phyloP scores from a whole-genome alignment of 2,113 vertebrate genomes.

The Solea solea region DNA sequence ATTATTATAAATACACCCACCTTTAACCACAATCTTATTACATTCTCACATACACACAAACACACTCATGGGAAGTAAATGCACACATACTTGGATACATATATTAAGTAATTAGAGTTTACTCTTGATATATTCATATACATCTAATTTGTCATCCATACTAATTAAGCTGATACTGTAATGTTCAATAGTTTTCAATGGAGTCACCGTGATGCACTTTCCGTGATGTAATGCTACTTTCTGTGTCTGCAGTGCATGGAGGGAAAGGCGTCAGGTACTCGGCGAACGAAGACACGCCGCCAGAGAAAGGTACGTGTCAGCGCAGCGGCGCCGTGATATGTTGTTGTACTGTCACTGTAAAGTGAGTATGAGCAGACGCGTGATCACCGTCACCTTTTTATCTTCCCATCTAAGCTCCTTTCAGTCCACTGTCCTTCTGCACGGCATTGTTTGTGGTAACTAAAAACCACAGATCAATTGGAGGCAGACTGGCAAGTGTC shows the following conservation, averaged over 20 bases:
- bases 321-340: not conserved
- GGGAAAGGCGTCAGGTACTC: slow-evolving; percentile 95
- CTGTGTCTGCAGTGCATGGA: slow-evolving; percentile 86
- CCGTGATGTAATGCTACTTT: slow-evolving; percentile 10
- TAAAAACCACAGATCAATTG: not conserved
- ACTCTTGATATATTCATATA: not conserved
- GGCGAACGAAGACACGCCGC: slow-evolving; percentile 93
- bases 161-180: too few relatives aligned
- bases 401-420: not conserved
- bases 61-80: slow-evolving; percentile 3
- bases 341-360: not conserved
- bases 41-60: too few relatives aligned
- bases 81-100: slow-evolving; percentile 27
- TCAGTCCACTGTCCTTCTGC: not conserved
- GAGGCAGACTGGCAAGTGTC: not conserved
- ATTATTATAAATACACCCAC: too few relatives aligned
- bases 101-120: slow-evolving; percentile 19
- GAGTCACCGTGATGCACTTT: not conserved
- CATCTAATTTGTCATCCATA: too few relatives aligned
- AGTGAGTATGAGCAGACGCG: not conserved
- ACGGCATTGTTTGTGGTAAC: not conserved
- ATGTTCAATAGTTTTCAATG: too few relatives aligned
- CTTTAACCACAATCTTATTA: too few relatives aligned
- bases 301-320: slow-evolving; percentile 92
- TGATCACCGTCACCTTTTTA: slow-evolving; percentile 10